Base-by-base conservation (phyloP, 2,797 vertebrate genomes). In the Buceros bicornis region DNA sequence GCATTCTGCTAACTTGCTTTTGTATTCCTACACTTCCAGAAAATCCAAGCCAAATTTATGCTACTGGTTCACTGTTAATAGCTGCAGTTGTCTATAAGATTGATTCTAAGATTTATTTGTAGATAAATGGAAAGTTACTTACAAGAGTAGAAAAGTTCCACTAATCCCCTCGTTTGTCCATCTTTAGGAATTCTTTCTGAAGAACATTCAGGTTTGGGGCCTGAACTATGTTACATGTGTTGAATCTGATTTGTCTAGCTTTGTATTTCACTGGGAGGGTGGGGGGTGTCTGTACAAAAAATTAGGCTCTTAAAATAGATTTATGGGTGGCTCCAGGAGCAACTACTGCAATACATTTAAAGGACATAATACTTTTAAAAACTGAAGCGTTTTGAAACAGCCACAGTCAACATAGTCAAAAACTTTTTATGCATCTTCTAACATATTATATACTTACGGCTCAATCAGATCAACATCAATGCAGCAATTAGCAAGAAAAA, bases 181-280 rank as follows among this genome's bases (percentile, higher is more conserved):
- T 53, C 37, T 86, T 80, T 45, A 60, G 48, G 60, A 82, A 37
- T 74, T 86, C 56, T 54, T 84, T 54, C 58, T 81, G 22, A 83
- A 76, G 25, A 72, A 76, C 35, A 54, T 22, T 61, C 71, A 61
- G 16, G 18, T 40, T 80, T 71, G 26, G 35, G 37, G 43, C 54
- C 71, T 70, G 71, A 94, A 80, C 12, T 65, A 73, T 58, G 82
- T 56, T 33, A 48, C 62, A 50, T 51, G 16, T 79, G 92, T 42
- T 76, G 10, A 42, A 82, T 58, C n/a, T 31, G n/a, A 88, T 92
- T 82, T 90, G 51, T 74, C 47, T 43, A 21, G 79, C 82, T 95
- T 94, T 96, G 33, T 87, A 91, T 93, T 95, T 94, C 82, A 93
- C 69, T 86, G 86, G 67, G 91, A 48, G 47, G 17, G 47, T 18